phyloP scores from a whole-genome alignment of 2,888 invertebrate genomes.

The Drosophila paramelanica region DNA sequence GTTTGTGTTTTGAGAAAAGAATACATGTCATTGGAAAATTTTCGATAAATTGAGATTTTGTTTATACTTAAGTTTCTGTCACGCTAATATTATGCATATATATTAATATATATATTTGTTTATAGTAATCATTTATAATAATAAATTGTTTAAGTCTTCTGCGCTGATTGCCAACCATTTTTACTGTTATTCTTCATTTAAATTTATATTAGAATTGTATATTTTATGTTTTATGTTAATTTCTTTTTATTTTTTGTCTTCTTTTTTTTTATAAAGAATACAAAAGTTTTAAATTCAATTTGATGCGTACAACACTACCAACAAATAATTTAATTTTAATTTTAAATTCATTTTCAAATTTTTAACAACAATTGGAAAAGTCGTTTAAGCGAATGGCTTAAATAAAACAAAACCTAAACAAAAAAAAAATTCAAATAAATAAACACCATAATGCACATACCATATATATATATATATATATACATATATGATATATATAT shows the following conservation, averaged over 20 bases:
- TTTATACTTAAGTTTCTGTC: conserved; percentile 25
- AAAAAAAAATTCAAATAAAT: conserved; percentile 43
- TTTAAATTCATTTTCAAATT: conserved; percentile 29
- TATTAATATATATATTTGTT: conserved; percentile 25
- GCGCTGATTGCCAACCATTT: conserved; percentile 80
- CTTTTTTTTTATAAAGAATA: not conserved
- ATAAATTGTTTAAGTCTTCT: conserved; percentile 78
- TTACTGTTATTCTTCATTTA: conserved; percentile 38
- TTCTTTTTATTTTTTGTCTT: conserved; percentile 17
- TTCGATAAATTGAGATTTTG: conserved; percentile 40
- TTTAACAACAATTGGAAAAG: conserved; percentile 55
- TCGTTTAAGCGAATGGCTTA: conserved; percentile 36
- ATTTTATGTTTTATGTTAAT: conserved; percentile 10
- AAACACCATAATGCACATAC: conserved; percentile 31
- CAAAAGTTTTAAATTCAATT: conserved; percentile 37
- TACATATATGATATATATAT: conserved; percentile 4
- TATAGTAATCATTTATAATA: conserved; percentile 57
- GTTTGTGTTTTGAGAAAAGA: conserved; percentile 2
- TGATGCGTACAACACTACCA: conserved; percentile 43
- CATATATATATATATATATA: conserved; percentile 14
- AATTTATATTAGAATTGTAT: conserved; percentile 28
- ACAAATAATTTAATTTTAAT: conserved; percentile 51
- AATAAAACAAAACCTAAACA: conserved; percentile 34
- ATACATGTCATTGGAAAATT: not conserved
- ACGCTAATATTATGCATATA: conserved; percentile 14